Evolutionary conservation across 2,113 vertebrate genomes (phyloP).

Genomic region (Phrynosoma blainvillii): DNA sequence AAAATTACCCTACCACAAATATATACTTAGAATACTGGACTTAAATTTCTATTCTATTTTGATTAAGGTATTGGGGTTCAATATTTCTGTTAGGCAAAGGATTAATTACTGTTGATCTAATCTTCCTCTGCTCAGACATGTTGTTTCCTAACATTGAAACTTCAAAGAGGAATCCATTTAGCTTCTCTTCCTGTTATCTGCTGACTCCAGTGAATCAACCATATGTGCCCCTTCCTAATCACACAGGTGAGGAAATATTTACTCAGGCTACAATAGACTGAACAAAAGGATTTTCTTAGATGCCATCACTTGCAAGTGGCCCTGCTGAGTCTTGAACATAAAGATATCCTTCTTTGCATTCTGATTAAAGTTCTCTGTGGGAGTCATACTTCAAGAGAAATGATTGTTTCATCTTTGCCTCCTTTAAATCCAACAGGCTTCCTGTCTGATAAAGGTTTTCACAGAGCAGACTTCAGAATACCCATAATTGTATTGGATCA

Average conservation of each 20-base stretch:
- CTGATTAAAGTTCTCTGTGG: constrained; percentile 13
- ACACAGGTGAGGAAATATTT: constrained; percentile 24
- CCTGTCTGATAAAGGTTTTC: neutral
- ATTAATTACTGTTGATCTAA: neutral
- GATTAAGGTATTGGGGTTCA: neutral
- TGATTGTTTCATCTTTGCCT: neutral
- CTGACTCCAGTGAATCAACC: constrained; percentile 9
- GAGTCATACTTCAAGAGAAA: constrained; percentile 27
- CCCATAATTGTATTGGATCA: neutral
- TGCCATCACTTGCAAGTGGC: neutral
- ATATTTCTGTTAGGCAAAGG: constrained; percentile 1
- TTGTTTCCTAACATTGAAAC: constrained; percentile 1
- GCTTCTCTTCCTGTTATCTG: constrained; percentile 1
- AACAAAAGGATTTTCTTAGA: constrained; percentile 21
- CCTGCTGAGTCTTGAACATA: constrained; percentile 9
- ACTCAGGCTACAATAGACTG: constrained; percentile 5
- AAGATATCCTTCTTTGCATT: constrained; percentile 10
- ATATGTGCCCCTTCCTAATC: constrained; percentile 18
- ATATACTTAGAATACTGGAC: neutral
- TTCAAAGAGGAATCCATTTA: constrained; percentile 16
- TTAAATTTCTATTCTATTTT: neutral
- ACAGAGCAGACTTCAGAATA: neutral
- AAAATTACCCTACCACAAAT: neutral
- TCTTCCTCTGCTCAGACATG: neutral
- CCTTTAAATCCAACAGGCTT: neutral